phyloP scores from a whole-genome alignment of 2,888 invertebrate species.

The Leptinotarsa tumamoca region DNA sequence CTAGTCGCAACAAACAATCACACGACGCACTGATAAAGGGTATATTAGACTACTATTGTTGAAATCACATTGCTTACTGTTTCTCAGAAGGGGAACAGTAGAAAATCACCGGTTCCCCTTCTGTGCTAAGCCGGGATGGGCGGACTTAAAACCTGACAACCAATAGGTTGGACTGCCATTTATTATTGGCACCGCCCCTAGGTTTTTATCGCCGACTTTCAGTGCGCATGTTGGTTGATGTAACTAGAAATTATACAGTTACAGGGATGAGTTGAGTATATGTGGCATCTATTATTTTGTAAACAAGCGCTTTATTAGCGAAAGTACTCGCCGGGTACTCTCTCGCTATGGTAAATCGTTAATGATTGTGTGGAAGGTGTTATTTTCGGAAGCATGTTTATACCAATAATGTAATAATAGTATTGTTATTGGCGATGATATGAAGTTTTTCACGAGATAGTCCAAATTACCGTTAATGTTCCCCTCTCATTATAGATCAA shows the following conservation, averaged over 20 bases:
- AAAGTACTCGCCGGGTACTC: conserved; percentile 49
- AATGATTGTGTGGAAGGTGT: conserved; percentile 55
- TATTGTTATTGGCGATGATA: conserved; percentile 32
- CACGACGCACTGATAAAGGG: conserved; percentile 50
- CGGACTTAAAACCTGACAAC: conserved; percentile 50
- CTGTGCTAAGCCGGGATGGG: conserved; percentile 52
- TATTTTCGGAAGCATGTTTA: conserved; percentile 56
- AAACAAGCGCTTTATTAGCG: conserved; percentile 65
- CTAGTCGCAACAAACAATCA: conserved; percentile 52
- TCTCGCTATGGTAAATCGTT: conserved; percentile 38
- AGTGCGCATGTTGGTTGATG: conserved; percentile 55
- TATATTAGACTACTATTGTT: conserved; percentile 63
- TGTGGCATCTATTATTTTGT: conserved; percentile 64
- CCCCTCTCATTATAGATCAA: conserved; percentile 20
- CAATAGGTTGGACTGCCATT: conserved; percentile 61
- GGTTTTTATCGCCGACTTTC: conserved; percentile 52
- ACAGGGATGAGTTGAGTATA: conserved; percentile 39
- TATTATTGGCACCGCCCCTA: conserved; percentile 59
- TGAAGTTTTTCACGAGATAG: conserved; percentile 29
- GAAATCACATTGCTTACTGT: conserved; percentile 66
- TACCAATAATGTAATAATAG: conserved; percentile 33
- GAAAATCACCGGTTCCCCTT: conserved; percentile 66
- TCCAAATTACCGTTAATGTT: conserved; percentile 38
- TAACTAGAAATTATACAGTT: conserved; percentile 49
- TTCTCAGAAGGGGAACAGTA: conserved; percentile 62